Base-by-base conservation (phyloP, 1,140 invertebrate species). In the Bombus huntii region DNA sequence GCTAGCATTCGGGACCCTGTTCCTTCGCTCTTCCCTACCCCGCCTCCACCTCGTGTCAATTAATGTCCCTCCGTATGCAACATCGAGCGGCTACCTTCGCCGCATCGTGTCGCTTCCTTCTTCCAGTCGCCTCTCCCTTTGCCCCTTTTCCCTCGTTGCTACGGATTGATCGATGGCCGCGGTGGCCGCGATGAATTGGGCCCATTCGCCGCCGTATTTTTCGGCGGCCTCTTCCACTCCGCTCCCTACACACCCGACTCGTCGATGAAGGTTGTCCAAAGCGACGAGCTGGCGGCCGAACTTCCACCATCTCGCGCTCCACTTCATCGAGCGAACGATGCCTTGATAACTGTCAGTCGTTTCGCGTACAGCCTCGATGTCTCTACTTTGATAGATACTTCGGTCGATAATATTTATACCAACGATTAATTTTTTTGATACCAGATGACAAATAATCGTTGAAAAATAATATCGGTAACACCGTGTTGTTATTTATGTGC, bases 41-140 rank as follows among this genome's bases (percentile, higher is more conserved):
- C 89, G 85, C 78, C 86, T 88, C 90, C 59, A 68, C 59, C 90
- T 91, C 92, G 93, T 94, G 94, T 95, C 94, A 95, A 95, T 95
- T 95, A 95, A 95, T 95, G 94, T 95, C 94, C 84, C 89, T 92
- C 89, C 88, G 91, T 86, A 79, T 87, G 85, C 83, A 90, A 88
- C 86, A 86, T 86, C 88, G 86, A 86, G 53, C 89, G 80, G 89
- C 89, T 90, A 90, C 83, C 89, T 86, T 81, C 76, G 74, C 59
- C 80, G 78, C 83, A 78, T 83, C 87, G 81, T 80, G 82, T 80
- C 76, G 83, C 73, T 90, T 80, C 73, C 59, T 74, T 84, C 77
- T 66, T 81, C 59, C 65, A 39, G 37, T n/a, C 34, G 42, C 53
- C 47, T 57, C 74, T 53, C 39, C 65, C 62, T 42, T 34, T 31